phyloP scores from a whole-genome alignment of 2,113 vertebrate species.

The Leucoraja erinaceus region DNA sequence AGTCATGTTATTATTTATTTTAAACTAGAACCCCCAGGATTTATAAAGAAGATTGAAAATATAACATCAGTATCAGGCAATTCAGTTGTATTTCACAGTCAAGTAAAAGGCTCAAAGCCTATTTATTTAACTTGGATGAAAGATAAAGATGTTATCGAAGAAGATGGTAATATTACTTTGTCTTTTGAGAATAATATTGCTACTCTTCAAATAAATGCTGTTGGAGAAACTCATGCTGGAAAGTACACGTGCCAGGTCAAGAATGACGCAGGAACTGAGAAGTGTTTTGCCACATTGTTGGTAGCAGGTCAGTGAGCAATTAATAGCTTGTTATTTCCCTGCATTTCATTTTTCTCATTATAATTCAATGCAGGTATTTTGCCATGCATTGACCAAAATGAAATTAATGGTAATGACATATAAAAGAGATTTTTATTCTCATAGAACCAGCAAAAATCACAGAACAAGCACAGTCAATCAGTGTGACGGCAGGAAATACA shows the following conservation, averaged over 20 bases:
- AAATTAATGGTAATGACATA: not conserved
- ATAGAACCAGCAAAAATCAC: slow-evolving; percentile 84
- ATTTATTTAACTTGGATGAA: slow-evolving; percentile 87
- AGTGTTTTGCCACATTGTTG: slow-evolving; percentile 78
- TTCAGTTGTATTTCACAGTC: slow-evolving; percentile 70
- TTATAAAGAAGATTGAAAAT: slow-evolving; percentile 77
- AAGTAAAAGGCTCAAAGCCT: slow-evolving; percentile 70
- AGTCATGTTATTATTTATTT: slow-evolving; percentile 46
- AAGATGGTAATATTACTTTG: slow-evolving; percentile 71
- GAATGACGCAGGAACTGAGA: slow-evolving; percentile 83
- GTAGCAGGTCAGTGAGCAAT: slow-evolving; percentile 78
- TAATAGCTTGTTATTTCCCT: not conserved
- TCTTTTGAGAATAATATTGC: slow-evolving; percentile 74
- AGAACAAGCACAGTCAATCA: slow-evolving; percentile 83
- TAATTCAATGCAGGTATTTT: not conserved
- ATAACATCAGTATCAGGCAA: slow-evolving; percentile 72
- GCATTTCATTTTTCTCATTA: not conserved
- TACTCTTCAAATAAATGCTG: slow-evolving; percentile 65
- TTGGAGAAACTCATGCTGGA: slow-evolving; percentile 73
- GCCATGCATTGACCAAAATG: not conserved
- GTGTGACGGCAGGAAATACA: slow-evolving; percentile 84
- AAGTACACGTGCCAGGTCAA: slow-evolving; percentile 87
- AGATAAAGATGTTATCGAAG: slow-evolving; percentile 82
- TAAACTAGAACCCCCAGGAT: slow-evolving; percentile 77
- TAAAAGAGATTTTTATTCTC: slow-evolving; percentile 24